Evolutionary conservation across 2,888 invertebrate species (phyloP), one percentile per base, ranked within the genome.

Genomic region (Allygus modestus): DNA sequence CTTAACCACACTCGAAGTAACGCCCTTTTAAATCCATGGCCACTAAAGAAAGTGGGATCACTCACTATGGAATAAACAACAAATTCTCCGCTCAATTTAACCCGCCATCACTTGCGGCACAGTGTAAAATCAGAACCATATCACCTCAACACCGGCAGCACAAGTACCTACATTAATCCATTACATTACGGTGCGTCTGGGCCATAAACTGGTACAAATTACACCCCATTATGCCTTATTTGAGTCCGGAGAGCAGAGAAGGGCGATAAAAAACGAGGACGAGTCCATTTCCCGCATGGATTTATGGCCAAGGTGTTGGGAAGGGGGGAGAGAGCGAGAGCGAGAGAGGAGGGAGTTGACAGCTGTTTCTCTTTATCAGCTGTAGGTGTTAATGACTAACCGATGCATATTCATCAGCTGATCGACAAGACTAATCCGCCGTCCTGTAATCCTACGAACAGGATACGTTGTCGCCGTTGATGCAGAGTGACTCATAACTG

Each of bases 341-440:
- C 11, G 46, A 54, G 54, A n/a, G n/a, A n/a, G n/a, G 26, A 51
- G 51, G 20, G 46, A 54, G 54, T 20, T 5, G 23, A 65, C 65
- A 65, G 65, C 26, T 65, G 65, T 65, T 65, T 65, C 65, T 65
- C 65, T 31, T 15, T 65, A 65, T 31, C 65, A 28, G 65, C 65
- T 65, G 65, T 28, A 65, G 65, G 65, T 65, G 65, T 65, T 65
- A 65, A 65, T 65, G 65, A 65, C 65, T 65, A 65, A 20, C 17
- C 17, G 58, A 65, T 65, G 65, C 65, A 65, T 65, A 65, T 65
- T 65, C 65, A 65, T 65, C 65, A 65, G 28, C 65, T 65, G 58
- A 65, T 65, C 9, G 65, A 65, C 65, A 65, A 65, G 65, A 31
- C 65, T 65, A 65, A 65, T 65, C 65, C 28, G 28, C 17, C 31